A percentile compares a stretch with the other conserved stretches of the same genome.
Conservation (phyloP, 2,113 vertebrate species). For the Sclerurus mexicanus region DNA sequence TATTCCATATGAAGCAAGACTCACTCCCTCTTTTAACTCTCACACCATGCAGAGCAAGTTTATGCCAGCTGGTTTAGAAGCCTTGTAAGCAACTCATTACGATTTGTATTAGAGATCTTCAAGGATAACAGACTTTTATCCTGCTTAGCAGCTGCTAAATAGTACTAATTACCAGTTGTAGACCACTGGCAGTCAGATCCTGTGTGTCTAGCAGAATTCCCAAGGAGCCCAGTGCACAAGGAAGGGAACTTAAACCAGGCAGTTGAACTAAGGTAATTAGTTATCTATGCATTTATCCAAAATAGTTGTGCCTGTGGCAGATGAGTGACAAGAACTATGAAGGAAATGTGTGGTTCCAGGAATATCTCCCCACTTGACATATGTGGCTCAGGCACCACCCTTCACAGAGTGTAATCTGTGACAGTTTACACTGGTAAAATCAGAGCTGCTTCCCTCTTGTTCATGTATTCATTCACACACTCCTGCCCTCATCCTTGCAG, state of each 20-base stretch:
- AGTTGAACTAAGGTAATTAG: background rate
- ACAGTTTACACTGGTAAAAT: background rate
- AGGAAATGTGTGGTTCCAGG: background rate
- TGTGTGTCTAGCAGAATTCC: background rate
- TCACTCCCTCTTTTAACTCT: background rate
- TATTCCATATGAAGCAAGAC: background rate
- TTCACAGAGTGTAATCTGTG: background rate
- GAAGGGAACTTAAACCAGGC: background rate
- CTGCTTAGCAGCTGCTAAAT: constrained; percentile 32
- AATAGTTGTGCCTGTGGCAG: background rate
- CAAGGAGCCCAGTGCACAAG: background rate
- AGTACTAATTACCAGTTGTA: constrained; percentile 11
- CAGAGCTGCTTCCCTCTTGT: background rate
- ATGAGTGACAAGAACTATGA: background rate
- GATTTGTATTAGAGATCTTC: background rate
- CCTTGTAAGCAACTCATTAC: background rate
- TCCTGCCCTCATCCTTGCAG: background rate
- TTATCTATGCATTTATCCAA: background rate
- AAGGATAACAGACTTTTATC: background rate
- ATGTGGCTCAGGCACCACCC: background rate
- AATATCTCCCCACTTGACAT: background rate
- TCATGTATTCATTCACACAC: background rate
- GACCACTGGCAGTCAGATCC: background rate
- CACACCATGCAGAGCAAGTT: background rate
- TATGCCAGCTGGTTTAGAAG: constrained; percentile 7